Evolutionary conservation across 1,140 invertebrate genomes (phyloP).

Genomic region (Psix sp.): DNA sequence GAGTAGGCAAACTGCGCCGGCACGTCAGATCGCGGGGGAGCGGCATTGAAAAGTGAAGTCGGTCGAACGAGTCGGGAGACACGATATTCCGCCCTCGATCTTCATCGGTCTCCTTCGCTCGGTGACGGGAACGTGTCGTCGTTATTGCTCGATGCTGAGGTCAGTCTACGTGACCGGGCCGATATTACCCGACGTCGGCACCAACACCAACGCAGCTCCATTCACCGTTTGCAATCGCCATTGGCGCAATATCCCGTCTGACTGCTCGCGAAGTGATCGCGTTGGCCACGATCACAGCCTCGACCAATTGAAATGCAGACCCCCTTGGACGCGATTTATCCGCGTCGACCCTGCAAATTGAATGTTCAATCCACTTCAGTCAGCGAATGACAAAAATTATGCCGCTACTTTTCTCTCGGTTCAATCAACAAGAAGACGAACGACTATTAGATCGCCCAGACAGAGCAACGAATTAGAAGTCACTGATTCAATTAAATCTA

Average conservation of each 20-base stretch:
- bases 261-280: constrained; percentile 37
- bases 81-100: background rate
- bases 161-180: constrained; percentile 75
- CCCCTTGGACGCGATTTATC: constrained; percentile 14
- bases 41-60: constrained; percentile 20
- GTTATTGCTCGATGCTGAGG: constrained; percentile 74
- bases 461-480: no score
- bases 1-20: constrained; percentile 22
- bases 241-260: constrained; percentile 69
- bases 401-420: constrained; percentile 19
- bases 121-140: constrained; percentile 55
- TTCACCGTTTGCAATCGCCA: constrained; percentile 60
- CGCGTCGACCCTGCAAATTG: constrained; percentile 26
- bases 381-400: constrained; percentile 18
- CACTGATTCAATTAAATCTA: no score
- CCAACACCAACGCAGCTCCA: constrained; percentile 59
- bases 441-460: no score
- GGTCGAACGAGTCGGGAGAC: constrained; percentile 9
- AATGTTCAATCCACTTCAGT: constrained; percentile 40
- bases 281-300: constrained; percentile 34
- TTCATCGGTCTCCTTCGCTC: constrained; percentile 4
- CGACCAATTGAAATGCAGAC: constrained; percentile 53
- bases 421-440: no score
- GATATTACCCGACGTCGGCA: constrained; percentile 70
- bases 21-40: constrained; percentile 12